phyloP scores from a whole-genome alignment of 2,113 vertebrate genomes.

The Octodon degus region DNA sequence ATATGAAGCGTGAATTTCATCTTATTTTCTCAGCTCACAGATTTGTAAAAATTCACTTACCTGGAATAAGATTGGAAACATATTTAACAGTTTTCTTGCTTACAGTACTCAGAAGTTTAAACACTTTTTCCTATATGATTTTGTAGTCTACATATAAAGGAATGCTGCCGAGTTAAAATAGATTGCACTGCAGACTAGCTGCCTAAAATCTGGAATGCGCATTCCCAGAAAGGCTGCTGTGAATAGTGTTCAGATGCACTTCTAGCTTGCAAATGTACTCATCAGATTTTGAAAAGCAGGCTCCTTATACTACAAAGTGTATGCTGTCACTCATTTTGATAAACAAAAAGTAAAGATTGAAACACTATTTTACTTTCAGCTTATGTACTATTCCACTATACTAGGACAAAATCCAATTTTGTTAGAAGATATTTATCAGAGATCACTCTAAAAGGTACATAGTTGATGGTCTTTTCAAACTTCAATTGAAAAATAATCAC shows the following conservation, averaged over 20 bases:
- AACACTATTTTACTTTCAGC: conserved; percentile 48
- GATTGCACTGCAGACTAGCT: background rate
- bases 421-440: background rate
- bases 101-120: background rate
- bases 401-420: conserved; percentile 3
- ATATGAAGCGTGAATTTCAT: conserved; percentile 42
- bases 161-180: background rate
- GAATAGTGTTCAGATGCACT: background rate
- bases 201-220: background rate
- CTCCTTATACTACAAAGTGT: background rate
- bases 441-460: background rate
- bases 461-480: background rate
- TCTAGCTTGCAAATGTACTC: background rate
- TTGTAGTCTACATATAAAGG: background rate
- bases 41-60: conserved; percentile 60
- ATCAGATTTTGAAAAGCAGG: background rate
- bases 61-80: conserved; percentile 39
- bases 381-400: background rate
- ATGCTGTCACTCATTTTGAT: background rate
- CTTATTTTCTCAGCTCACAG: conserved; percentile 37
- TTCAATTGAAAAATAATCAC: background rate
- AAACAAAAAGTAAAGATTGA: conserved; percentile 49
- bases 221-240: conserved; percentile 46
- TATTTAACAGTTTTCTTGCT: background rate
- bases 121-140: background rate